phyloP scores from a whole-genome alignment of 2,888 invertebrate species.

The Hermaeophaga mercurialis region DNA sequence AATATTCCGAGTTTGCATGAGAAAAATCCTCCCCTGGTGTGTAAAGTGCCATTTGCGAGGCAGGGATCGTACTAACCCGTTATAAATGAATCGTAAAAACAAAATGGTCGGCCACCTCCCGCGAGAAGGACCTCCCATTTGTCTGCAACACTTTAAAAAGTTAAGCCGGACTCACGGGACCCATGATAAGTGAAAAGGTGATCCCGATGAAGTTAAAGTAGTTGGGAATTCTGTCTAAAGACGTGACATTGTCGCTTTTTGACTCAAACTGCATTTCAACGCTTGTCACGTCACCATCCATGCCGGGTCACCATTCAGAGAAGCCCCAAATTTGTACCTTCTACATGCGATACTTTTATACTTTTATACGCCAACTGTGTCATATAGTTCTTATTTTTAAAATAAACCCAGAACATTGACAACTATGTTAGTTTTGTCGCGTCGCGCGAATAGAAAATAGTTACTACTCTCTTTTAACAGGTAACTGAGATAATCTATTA shows the following conservation, averaged over 20 bases:
- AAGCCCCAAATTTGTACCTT: constrained; percentile 55
- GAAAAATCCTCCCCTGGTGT: too few species aligned
- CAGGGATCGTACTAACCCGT: too few species aligned
- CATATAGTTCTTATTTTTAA: constrained; percentile 7
- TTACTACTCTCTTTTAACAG: too few species aligned
- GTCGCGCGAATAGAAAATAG: too few species aligned
- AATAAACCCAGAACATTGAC: not conserved
- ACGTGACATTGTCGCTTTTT: constrained; percentile 39
- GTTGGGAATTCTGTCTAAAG: constrained; percentile 42
- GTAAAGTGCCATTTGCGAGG: too few species aligned
- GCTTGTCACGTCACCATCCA: constrained; percentile 53
- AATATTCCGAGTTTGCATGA: too few species aligned
- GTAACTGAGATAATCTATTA: too few species aligned
- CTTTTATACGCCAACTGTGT: constrained; percentile 6
- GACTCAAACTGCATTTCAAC: constrained; percentile 39
- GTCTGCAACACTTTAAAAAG: constrained; percentile 37
- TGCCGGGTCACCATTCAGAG: constrained; percentile 52
- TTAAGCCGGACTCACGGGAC: constrained; percentile 36
- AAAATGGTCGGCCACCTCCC: constrained; percentile 26
- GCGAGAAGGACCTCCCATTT: constrained; percentile 14
- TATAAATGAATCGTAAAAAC: constrained; percentile 24
- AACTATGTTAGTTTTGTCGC: constrained; percentile 12
- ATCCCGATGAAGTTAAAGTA: constrained; percentile 47
- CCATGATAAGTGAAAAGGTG: constrained; percentile 49
- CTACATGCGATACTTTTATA: too few species aligned